These are phyloP conservation scores for Hanleya hanleyi DNA, from an alignment of 2,888 invertebrate genomes.

Conservation along the genomic window DNA sequence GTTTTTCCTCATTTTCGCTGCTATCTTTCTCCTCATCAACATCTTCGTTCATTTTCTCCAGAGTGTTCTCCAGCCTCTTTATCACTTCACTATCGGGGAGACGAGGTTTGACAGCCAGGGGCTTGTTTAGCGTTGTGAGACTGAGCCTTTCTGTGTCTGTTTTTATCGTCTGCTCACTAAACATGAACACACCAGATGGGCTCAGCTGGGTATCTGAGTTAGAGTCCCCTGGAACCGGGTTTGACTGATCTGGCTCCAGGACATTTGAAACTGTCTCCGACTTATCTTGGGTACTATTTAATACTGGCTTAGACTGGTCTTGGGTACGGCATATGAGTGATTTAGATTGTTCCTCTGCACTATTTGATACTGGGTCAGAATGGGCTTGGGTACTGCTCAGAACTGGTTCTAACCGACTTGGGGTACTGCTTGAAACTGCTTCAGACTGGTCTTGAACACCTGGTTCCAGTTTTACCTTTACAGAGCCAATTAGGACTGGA, in stretches of 20 bases:
- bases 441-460: background rate
- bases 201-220: background rate
- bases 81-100: background rate
- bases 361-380: no score
- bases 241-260: background rate
- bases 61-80: background rate
- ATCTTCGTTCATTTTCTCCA: background rate
- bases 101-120: background rate
- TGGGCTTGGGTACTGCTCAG: no score
- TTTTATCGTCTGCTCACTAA: background rate
- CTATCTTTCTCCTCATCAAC: background rate
- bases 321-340: no score
- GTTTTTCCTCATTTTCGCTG: background rate
- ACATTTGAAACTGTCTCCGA: background rate
- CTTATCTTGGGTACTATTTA: background rate
- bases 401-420: no score
- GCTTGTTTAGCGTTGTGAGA: background rate
- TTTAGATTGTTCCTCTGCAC: no score
- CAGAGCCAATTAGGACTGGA: background rate
- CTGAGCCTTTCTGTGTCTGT: background rate
- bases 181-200: background rate
- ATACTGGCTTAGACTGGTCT: background rate
- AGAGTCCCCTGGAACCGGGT: background rate
- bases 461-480: background rate
- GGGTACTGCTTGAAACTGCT: background rate